phyloP scores from a whole-genome alignment of 2,888 invertebrate genomes.

The Ferrisia virgata region DNA sequence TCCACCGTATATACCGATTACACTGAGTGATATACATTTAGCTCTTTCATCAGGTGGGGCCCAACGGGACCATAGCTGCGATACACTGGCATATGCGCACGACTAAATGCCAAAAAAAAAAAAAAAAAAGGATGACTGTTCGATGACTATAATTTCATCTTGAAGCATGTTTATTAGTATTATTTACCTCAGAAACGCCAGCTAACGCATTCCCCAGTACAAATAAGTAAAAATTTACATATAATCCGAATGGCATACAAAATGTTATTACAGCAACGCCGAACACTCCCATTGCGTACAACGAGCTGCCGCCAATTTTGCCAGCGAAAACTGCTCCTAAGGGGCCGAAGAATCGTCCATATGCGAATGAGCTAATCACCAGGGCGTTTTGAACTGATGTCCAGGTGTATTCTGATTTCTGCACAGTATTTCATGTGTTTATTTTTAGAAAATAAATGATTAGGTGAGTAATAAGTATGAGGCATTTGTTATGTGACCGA shows the following conservation, averaged over 20 bases:
- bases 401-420: background rate
- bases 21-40: background rate
- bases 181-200: background rate
- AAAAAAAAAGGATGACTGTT: background rate
- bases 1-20: background rate
- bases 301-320: background rate
- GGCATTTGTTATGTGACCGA: too few relatives aligned
- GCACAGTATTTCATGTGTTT: too few relatives aligned
- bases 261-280: background rate
- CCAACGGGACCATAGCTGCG: slow-evolving; percentile 30
- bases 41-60: slow-evolving; percentile 33
- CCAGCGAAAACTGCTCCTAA: background rate
- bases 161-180: too few relatives aligned
- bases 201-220: background rate
- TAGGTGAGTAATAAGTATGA: too few relatives aligned
- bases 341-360: background rate
- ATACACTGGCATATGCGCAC: slow-evolving; percentile 2
- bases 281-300: background rate
- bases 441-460: too few relatives aligned
- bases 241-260: background rate
- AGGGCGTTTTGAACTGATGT: background rate
- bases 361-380: background rate
- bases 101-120: background rate
- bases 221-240: background rate
- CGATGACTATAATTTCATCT: background rate